Conservation (phyloP, 1,140 invertebrate species). For the Drosophila micromelanica region DNA sequence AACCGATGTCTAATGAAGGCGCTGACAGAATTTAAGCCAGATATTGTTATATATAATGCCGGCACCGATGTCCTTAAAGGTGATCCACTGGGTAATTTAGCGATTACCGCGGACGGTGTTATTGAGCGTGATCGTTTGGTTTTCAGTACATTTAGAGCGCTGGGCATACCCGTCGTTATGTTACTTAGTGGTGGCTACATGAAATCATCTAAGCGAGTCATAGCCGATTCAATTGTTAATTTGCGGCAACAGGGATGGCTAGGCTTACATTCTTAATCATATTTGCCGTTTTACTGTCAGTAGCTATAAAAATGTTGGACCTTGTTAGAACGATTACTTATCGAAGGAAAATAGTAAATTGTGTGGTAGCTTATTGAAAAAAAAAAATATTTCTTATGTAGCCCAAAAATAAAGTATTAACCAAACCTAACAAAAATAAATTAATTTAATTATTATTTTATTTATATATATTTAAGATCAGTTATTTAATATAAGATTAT, state of each 20-base stretch:
- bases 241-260: constrained; percentile 84
- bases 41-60: constrained; percentile 94
- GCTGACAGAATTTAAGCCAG: constrained; percentile 90
- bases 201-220: constrained; percentile 90
- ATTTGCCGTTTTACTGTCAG: not conserved
- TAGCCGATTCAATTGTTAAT: constrained; percentile 93
- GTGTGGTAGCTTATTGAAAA: too few relatives aligned
- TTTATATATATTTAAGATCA: not conserved
- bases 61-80: constrained; percentile 93
- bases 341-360: too few relatives aligned
- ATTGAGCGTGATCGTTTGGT: constrained; percentile 93
- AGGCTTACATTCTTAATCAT: not conserved
- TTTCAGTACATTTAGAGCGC: constrained; percentile 88
- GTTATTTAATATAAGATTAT: not conserved
- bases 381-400: too few relatives aligned
- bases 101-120: constrained; percentile 90
- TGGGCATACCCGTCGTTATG: constrained; percentile 93
- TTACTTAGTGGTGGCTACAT: constrained; percentile 94
- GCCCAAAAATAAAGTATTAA: not conserved
- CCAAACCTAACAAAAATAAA: not conserved
- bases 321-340: constrained; percentile 16
- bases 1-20: constrained; percentile 87
- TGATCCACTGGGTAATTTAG: constrained; percentile 90
- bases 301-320: constrained; percentile 1
- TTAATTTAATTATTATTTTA: not conserved